Evolutionary conservation across 2,797 vertebrate genomes (phyloP).

Genomic region (Phalanger gymnotis): DNA sequence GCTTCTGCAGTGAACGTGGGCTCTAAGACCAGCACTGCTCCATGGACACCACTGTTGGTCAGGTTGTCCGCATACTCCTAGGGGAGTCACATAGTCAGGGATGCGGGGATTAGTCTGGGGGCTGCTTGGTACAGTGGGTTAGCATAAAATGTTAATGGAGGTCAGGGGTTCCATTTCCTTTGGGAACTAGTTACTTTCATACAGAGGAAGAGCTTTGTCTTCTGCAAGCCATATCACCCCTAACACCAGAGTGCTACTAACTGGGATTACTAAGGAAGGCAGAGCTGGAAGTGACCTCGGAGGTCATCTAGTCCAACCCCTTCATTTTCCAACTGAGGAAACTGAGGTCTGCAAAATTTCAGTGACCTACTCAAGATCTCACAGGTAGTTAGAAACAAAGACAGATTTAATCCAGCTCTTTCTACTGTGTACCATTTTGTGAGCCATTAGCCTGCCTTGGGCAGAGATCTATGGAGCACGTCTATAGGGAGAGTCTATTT

Average conservation of each 20-base stretch:
- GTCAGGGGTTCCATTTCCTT: not conserved
- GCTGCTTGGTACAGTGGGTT: not conserved
- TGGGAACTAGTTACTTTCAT: not conserved
- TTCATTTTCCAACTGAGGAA: not conserved
- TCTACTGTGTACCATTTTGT: not conserved
- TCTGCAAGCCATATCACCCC: not conserved
- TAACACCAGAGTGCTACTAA: not conserved
- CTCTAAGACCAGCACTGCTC: conserved; percentile 91
- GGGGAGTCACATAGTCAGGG: not conserved
- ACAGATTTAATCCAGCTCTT: not conserved
- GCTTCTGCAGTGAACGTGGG: conserved; percentile 90
- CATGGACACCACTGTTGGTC: conserved; percentile 90
- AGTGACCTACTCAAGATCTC: not conserved
- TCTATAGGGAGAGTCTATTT: not conserved
- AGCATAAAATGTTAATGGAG: not conserved
- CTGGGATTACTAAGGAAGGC: not conserved
- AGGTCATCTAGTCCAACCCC: not conserved
- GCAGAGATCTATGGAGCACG: not conserved
- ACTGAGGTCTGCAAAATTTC: not conserved
- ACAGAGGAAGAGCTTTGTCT: not conserved
- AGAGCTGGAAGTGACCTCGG: not conserved
- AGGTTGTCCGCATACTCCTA: conserved; percentile 92
- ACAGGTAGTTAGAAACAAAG: not conserved
- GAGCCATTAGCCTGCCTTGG: not conserved
- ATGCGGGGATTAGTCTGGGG: not conserved